A percentile compares a stretch with the other conserved stretches of the same genome.
These are phyloP conservation scores for Chaitophorus viminalis DNA, from an alignment of 2,888 invertebrate species.

Conservation along the genomic window DNA sequence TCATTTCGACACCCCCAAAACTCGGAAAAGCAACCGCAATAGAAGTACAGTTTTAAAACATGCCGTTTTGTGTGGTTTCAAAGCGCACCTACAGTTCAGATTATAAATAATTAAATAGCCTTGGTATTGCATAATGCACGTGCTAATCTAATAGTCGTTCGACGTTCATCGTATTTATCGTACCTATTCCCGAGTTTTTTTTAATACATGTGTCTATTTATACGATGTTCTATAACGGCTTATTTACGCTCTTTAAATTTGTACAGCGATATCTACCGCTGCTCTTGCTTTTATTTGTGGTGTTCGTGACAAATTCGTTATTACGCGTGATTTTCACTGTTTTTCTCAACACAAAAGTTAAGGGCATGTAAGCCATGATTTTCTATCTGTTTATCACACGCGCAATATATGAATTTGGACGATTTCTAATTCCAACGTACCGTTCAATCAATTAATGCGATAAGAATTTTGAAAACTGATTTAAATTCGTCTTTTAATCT, in stretches of 20 bases:
- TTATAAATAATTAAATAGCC: slow-evolving; percentile 24
- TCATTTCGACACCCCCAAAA: background rate
- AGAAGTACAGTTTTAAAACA: background rate
- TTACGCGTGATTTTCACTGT: background rate
- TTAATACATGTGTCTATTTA: slow-evolving; percentile 7
- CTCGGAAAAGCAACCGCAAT: background rate
- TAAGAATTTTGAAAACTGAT: no score
- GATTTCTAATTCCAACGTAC: no score
- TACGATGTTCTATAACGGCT: background rate
- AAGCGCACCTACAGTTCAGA: slow-evolving; percentile 1
- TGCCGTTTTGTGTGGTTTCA: background rate
- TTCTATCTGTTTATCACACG: no score
- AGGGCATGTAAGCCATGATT: no score
- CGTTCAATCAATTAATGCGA: no score
- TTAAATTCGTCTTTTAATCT: no score
- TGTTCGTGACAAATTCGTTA: background rate
- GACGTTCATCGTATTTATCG: slow-evolving; percentile 18
- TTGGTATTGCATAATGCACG: slow-evolving; percentile 31
- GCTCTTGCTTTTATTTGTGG: background rate
- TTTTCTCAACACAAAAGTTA: background rate
- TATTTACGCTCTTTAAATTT: slow-evolving; percentile 24
- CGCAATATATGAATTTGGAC: no score
- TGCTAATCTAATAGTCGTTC: slow-evolving; percentile 30
- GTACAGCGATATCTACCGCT: background rate
- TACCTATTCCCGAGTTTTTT: slow-evolving; percentile 20